Evolutionary conservation across 1,140 invertebrate species (phyloP).

Genomic region (Kradibia gibbosae): DNA sequence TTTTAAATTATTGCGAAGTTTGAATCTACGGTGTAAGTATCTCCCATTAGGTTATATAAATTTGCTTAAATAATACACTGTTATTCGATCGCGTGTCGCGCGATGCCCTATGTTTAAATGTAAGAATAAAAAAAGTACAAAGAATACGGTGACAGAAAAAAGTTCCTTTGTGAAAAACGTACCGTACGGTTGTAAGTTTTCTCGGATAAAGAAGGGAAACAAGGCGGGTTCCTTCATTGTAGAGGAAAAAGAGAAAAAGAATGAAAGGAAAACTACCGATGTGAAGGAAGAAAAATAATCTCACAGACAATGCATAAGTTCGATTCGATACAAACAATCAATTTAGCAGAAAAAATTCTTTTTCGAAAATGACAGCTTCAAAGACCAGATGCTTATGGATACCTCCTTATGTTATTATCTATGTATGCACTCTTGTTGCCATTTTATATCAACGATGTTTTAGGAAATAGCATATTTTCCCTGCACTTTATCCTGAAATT

Average conservation of each 20-base stretch:
- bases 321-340: slow-evolving; percentile 12
- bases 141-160: slow-evolving; percentile 16
- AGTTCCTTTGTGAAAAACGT: slow-evolving; percentile 27
- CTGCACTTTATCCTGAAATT: not conserved
- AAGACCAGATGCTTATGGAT: not conserved
- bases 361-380: slow-evolving; percentile 20
- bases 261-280: not conserved
- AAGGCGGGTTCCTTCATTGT: not conserved
- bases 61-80: not conserved
- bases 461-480: not conserved
- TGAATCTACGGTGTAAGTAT: not conserved
- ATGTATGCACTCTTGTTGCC: not conserved
- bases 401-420: not conserved
- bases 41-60: slow-evolving; percentile 23
- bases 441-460: not conserved
- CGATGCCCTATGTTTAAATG: not conserved
- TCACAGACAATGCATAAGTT: slow-evolving; percentile 28
- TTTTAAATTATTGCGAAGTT: not conserved
- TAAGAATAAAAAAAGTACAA: slow-evolving; percentile 11
- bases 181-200: slow-evolving; percentile 14
- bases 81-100: slow-evolving; percentile 16
- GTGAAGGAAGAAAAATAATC: slow-evolving; percentile 34
- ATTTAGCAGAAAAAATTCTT: slow-evolving; percentile 43
- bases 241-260: not conserved
- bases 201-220: not conserved